Base-by-base conservation (phyloP, 2,113 vertebrate species). In the Crotalus tigris region DNA sequence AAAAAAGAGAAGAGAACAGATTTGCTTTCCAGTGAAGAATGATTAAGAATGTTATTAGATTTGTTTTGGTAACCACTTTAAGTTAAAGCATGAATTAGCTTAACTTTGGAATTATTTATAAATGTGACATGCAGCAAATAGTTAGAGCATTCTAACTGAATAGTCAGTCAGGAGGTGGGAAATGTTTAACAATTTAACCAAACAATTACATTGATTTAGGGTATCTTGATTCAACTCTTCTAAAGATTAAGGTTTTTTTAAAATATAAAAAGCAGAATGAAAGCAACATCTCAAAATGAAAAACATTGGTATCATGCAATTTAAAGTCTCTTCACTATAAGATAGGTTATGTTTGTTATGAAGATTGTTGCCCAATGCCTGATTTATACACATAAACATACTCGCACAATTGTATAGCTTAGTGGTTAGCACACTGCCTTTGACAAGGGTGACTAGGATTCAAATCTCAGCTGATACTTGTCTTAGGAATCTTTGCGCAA, bases 1-100 rank as follows among this genome's bases (percentile, higher is more conserved):
- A n/a, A 44, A 85, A 17, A 10, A 55, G 54, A 39, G 29, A n/a
- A n/a, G 8, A 0, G 19, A 59, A 88, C 46, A 49, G 44, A 10
- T 49, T 86, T 91, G 21, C 23, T 8, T 86, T 91, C 26, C 44
- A 49, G 39, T 33, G 55, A 85, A 75, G 51, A 91, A 91, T 12
- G 5, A 26, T 15, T 75, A 85, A 17, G 85, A 3, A 0, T 64
- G 4, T 92, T 61, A 17, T 4, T 6, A 59, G n/a, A 15, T 26
- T 93, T 81, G 6, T 86, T 15, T 46, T 69, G 64, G 6, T 8
- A 24, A 1, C 15, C 17, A 59, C 15, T 51, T 90, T 29, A 51
- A 64, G 92, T 91, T 39, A 39, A 93, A 64, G 69, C 53, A 29
- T 88, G 93, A 88, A 54, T 92, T 53, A 69, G 33, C 49, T 13